These are phyloP conservation scores for Zaprionus davidi DNA, from an alignment of 1,140 invertebrate species.

Conservation along the genomic window DNA sequence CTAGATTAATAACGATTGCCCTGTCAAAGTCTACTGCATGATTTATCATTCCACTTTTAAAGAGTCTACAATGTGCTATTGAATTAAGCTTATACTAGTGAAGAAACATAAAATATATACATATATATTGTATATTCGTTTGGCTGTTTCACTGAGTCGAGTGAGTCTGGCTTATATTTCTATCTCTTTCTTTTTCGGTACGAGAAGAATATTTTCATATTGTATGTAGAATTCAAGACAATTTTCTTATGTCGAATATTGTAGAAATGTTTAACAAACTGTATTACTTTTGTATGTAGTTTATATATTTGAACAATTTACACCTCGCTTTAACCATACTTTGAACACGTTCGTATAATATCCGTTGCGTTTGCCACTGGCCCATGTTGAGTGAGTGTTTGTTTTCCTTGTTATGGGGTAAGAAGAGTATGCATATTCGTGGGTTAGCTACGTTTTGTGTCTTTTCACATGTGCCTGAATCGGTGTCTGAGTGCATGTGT, in stretches of 20 bases:
- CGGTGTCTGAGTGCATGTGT: not conserved
- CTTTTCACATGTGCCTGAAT: constrained; percentile 16
- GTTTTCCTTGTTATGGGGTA: constrained; percentile 20
- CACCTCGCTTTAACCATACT: constrained; percentile 72
- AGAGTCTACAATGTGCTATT: too few relatives aligned
- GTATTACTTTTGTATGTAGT: constrained; percentile 42
- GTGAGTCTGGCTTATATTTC: not conserved
- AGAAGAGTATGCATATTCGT: constrained; percentile 27
- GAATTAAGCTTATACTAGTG: too few relatives aligned
- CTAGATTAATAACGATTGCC: not conserved
- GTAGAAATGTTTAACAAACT: not conserved
- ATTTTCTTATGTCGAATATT: not conserved
- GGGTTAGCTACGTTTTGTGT: constrained; percentile 52
- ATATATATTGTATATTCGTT: too few relatives aligned
- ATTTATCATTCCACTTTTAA: not conserved
- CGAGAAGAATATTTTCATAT: not conserved
- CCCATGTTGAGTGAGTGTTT: constrained; percentile 38
- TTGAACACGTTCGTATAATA: constrained; percentile 78
- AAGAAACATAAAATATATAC: not conserved
- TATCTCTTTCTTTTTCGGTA: not conserved
- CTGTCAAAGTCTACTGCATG: not conserved
- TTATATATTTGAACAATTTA: constrained; percentile 77
- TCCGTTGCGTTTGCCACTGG: constrained; percentile 65
- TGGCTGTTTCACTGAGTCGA: too few relatives aligned
- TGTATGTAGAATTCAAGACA: too few relatives aligned